phyloP scores from a whole-genome alignment of 35 echinoderm and acorn worm species.

The Heliocidaris tuberculata region DNA sequence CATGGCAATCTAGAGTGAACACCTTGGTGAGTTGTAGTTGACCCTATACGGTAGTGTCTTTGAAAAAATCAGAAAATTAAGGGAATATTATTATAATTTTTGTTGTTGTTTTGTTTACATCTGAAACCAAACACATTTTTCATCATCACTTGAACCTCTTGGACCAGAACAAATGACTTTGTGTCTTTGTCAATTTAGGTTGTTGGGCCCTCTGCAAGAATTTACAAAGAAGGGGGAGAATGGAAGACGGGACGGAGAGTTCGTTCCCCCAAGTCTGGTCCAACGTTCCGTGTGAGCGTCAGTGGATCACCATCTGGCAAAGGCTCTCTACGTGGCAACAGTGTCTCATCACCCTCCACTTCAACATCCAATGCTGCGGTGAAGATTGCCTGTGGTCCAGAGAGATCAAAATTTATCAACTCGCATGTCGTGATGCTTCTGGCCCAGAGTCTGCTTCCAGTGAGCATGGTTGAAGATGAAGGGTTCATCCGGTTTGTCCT shows the following conservation, averaged over 20 bases:
- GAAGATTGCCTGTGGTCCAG: conserved; percentile 20
- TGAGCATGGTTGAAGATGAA: conserved; percentile 35
- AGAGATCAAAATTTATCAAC: conserved; percentile 13
- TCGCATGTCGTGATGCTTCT: conserved; percentile 11
- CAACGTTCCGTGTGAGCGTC: conserved; percentile 21
- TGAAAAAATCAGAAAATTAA: too few relatives aligned
- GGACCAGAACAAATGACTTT: too few relatives aligned
- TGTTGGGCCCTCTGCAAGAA: conserved; percentile 22
- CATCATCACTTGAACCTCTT: too few relatives aligned
- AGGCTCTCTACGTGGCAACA: neutral
- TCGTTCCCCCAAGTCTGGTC: neutral
- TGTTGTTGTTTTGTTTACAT: too few relatives aligned
- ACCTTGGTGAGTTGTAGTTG: too few relatives aligned
- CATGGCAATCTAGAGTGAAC: too few relatives aligned
- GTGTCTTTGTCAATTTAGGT: neutral
- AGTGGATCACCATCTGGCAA: neutral
- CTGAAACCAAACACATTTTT: too few relatives aligned
- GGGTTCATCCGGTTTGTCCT: conserved; percentile 16
- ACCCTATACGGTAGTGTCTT: too few relatives aligned
- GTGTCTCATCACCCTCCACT: neutral
- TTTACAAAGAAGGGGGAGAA: conserved; percentile 43
- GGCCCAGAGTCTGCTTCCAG: conserved; percentile 10
- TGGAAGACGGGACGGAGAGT: conserved; percentile 26
- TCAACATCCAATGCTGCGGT: neutral
- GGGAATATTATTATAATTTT: too few relatives aligned